Conservation (phyloP, 2,797 vertebrate genomes). For the Propithecus perrieri region DNA sequence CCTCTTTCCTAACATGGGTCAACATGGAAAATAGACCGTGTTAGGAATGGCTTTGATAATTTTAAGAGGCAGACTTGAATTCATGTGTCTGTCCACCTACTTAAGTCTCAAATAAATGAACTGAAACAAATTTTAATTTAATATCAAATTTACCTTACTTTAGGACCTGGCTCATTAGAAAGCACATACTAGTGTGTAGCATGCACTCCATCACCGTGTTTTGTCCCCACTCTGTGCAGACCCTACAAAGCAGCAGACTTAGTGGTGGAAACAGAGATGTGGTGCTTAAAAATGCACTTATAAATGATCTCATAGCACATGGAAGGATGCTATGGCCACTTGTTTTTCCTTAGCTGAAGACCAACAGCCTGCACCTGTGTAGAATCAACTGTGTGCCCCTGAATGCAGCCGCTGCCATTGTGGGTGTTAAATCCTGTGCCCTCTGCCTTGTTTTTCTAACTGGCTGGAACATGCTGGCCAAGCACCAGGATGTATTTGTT, state of each 20-base stretch:
- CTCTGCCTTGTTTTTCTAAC: constrained; percentile 61
- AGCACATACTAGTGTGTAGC: too few species aligned
- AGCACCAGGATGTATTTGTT: constrained; percentile 60
- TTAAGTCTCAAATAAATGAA: background rate
- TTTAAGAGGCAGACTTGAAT: background rate
- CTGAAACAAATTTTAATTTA: background rate
- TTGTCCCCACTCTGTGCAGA: background rate
- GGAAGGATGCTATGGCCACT: background rate
- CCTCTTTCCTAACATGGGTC: background rate
- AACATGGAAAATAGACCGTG: background rate
- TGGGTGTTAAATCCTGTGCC: constrained; percentile 51
- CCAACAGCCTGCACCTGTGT: constrained; percentile 2
- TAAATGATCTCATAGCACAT: background rate
- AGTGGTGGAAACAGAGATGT: background rate
- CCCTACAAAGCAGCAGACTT: background rate
- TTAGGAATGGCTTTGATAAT: background rate
- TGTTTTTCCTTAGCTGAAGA: constrained; percentile 3
- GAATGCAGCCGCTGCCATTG: background rate
- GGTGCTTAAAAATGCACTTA: background rate
- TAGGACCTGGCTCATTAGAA: background rate
- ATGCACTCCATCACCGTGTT: background rate
- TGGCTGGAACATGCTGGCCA: constrained; percentile 58
- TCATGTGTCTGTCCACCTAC: background rate
- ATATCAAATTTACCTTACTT: background rate
- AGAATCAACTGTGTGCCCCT: background rate